Evolutionary conservation across 2,797 vertebrate genomes (phyloP), one percentile per base, ranked within the genome.

Genomic region (Anableps anableps): DNA sequence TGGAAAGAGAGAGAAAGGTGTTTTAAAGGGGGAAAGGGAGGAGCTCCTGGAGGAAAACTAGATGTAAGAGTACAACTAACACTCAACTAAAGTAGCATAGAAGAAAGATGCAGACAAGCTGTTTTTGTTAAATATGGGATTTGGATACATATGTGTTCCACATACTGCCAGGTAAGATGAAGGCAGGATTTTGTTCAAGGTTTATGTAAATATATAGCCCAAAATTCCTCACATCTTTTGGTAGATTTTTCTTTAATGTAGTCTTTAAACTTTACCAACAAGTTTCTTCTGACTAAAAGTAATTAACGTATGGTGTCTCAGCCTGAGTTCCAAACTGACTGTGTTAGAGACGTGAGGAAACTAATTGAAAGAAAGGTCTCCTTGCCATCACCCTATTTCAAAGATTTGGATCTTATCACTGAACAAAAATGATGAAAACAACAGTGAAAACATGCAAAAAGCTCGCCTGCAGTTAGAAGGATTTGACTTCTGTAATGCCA

Each of bases 51-150:
- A 73, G 75, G 77, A 89, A 74, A 92, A 83, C 85, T 86, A 64
- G 81, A 73, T 68, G 55, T 77, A 72, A 74, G 17, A 73, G 74
- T 77, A 73, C 75, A 86, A 86, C 75, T 85, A 86, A 83, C 75
- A 90, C 51, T 79, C 55, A 87, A 78, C 77, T 81, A 80, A 84
- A 83, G 77, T 73, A 83, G 82, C 74, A 72, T n/a, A 9, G 80
- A 87, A 77, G 85, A 89, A 92, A 93, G 91, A 93, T 91, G 91
- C 92, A 93, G 91, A 77, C 47, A 81, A 79, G 83, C 80, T 80
- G 80, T 85, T 79, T 74, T 70, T 77, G 75, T 70, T 34, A 21
- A 85, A 60, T 60, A 74, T 71, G 48, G 51, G 36, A 84, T 80
- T 72, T 68, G 38, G 53, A 78, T 36, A 47, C 47, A 82, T 66